Evolutionary conservation across 1,140 invertebrate species (phyloP), one percentile per base, ranked within the genome.

Genomic region (Penaeus vannamei): DNA sequence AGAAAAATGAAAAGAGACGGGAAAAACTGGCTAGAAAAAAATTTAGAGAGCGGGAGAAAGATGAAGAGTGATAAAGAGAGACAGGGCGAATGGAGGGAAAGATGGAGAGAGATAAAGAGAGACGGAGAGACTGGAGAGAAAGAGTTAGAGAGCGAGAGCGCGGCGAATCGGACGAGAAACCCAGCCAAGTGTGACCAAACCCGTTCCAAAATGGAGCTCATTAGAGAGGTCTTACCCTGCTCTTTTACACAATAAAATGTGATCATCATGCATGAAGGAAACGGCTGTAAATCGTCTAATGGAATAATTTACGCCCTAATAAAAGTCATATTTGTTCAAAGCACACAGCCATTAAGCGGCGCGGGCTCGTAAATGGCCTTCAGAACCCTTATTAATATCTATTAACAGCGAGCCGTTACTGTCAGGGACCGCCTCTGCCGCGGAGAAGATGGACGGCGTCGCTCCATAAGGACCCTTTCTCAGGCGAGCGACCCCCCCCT

Each of bases 251-350:
- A 87, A 87, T 87, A 87, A 83, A 64, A 87, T 83, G 80, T 72
- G 86, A 61, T 77, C 86, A 87, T 87, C 80, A 80, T 42, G 80
- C 62, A 59, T 82, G 86, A 83, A 61, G 86, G 81, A 87, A 87
- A 87, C 46, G 79, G 62, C 62, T 83, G 86, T 87, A 87, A 87
- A 87, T 87, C 86, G 86, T 83, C 79, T 87, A 87, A 87, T 87
- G 79, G 86, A 81, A 87, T 87, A 87, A 82, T 82, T 87, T 87
- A 87, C 86, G 86, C 60, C 36, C 80, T 80, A 82, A 82, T 87
- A 87, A 87, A 87, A 87, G 86, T 87, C 86, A 87, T 87, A 82
- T 87, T 87, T 87, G 86, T 87, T 87, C 79, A 87, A 72, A 59
- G 79, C 62, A 72, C 79, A 46, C 36, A 72, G 86, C 79, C 62